Percentiles rank a stretch among this genome's conserved stretches.
These are phyloP conservation scores for Octodonta nipae DNA, from an alignment of 2,888 invertebrate genomes.

Conservation along the genomic window DNA sequence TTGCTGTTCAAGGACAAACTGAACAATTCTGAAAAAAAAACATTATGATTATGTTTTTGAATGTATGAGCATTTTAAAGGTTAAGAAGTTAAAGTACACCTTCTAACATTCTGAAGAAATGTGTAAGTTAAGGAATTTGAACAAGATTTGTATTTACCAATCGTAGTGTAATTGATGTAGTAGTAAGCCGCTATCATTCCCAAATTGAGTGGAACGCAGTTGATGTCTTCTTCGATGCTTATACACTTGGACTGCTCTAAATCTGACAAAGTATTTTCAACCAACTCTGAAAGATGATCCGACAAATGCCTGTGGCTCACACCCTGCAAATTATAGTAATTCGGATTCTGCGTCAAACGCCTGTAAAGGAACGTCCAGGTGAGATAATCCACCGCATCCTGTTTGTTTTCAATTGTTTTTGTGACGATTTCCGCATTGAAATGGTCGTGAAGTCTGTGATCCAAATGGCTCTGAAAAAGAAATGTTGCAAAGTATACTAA, in stretches of 20 bases:
- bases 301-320: conserved; percentile 93
- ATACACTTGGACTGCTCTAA: conserved; percentile 95
- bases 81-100: conserved; percentile 2
- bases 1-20: conserved; percentile 91
- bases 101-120: background rate
- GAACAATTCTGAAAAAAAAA: conserved; percentile 75
- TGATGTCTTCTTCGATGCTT: conserved; percentile 95
- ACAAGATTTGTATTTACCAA: conserved; percentile 45
- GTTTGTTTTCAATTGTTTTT: conserved; percentile 98
- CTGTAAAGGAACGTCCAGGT: conserved; percentile 99
- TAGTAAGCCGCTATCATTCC: conserved; percentile 99
- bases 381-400: conserved; percentile 97
- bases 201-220: conserved; percentile 87
- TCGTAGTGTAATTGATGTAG: conserved; percentile 98
- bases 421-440: conserved; percentile 99
- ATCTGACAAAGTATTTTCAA: conserved; percentile 88
- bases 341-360: conserved; percentile 94
- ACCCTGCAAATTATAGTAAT: conserved; percentile 96
- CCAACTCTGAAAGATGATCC: conserved; percentile 94
- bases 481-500: too few species aligned
- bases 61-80: background rate
- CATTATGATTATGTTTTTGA: too few species aligned
- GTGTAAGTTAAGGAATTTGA: background rate
- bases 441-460: conserved; percentile 96
- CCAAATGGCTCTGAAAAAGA: conserved; percentile 69